Base-by-base conservation (phyloP, 2,113 vertebrate genomes). In the Trochalopteron elliotii region DNA sequence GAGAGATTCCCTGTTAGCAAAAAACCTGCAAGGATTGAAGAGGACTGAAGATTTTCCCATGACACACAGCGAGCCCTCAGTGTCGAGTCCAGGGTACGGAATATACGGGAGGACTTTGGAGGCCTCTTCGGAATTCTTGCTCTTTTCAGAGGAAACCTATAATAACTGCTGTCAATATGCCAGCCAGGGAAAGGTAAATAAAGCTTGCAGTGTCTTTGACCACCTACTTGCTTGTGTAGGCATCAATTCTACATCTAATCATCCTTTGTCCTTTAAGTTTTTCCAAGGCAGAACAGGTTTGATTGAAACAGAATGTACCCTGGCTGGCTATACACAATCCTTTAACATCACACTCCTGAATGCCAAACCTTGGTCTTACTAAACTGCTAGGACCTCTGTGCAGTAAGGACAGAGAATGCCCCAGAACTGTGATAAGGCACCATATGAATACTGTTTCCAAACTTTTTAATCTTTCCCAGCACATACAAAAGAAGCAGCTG, bases 401-500 rank as follows among this genome's bases (percentile, higher is more conserved):
- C 42, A 74, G 53, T 7, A 24, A 83, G 84, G 67, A 45, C 45
- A 88, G 42, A 83, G 50, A 94, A 88, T 77, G 71, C 60, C 79
- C 63, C 60, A 72, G 71, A 77, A 93, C 84, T 75, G 56, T 1
- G 7, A 56, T 63, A 83, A 90, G 83, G 59, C 5, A 15, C 33
- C 75, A 67, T 59, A 69, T 13, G 47, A 89, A 77, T 71, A 52
- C 30, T 93, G 93, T 93, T 96, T 96, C 90, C 92, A 93, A 96
- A 96, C 88, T 95, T 95, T 68, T 90, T 78, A 95, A 90, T 92
- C 68, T 87, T 96, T 90, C 76, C 56, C 69, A 86, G 83, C 79
- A 81, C 88, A 95, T 86, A 93, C 79, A 96, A 89, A 94, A 94
- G 79, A 93, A 90, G 61, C 92, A 92, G 75, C 71, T 91, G 92